Conservation (phyloP, 2,888 invertebrate genomes). For the Eupithecia insigniata region DNA sequence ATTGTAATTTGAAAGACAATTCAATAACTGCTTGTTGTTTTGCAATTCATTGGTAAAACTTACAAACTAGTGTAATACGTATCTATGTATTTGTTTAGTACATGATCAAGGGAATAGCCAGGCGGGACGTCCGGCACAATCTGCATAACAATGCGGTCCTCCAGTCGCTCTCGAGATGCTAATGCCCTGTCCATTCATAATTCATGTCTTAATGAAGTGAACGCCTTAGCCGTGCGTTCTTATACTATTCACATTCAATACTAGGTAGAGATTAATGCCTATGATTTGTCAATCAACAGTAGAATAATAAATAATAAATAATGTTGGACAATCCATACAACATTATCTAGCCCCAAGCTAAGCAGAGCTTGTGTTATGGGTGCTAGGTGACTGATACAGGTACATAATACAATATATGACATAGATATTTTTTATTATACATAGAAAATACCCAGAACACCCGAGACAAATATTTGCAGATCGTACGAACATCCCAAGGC, state of each 20-base stretch:
- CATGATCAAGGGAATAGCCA: conserved; percentile 62
- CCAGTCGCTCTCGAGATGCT: conserved; percentile 76
- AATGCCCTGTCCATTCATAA: conserved; percentile 78
- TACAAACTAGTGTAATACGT: background rate
- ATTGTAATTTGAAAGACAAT: background rate
- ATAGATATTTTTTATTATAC: no score
- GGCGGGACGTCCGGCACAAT: conserved; percentile 76
- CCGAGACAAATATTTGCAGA: no score
- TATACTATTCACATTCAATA: background rate
- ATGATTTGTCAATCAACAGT: background rate
- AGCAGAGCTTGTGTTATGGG: no score
- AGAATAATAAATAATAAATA: no score
- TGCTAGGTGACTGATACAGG: no score
- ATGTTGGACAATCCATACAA: no score
- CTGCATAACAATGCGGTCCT: conserved; percentile 80
- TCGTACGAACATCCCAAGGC: no score
- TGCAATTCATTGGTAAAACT: background rate
- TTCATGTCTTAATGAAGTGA: conserved; percentile 80
- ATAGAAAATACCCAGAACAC: no score
- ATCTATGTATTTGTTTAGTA: conserved; percentile 64
- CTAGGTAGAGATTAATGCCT: background rate
- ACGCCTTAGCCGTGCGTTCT: conserved; percentile 40
- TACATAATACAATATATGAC: no score
- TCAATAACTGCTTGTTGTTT: background rate
- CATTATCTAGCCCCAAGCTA: no score